Base-by-base conservation (phyloP, 2,797 vertebrate genomes). In the Enteromius fasciolatus region DNA sequence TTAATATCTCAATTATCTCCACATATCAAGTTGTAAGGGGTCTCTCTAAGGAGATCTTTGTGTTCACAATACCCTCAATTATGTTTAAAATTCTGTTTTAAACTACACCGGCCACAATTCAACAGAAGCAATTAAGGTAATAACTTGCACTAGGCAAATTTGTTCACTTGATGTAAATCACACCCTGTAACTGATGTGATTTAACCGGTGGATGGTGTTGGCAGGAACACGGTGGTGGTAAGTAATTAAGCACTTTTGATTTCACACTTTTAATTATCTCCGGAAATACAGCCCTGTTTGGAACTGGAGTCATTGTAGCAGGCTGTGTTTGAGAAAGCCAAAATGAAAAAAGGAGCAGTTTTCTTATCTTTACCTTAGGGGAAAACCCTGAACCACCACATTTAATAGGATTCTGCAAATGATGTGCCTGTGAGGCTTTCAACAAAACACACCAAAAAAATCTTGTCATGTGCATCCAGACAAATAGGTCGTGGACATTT, bases 51-150 rank as follows among this genome's bases (percentile, higher is more conserved):
- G 59, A 41, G 39, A 63, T 14, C 1, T 48, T 39, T 63, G 5
- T 73, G 79, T 81, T 63, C 78, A 33, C 17, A 72, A 36, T 33
- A 73, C 11, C 20, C 41, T 64, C 11, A 74, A 57, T 3, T 61
- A 61, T 25, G 11, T 41, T 67, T 39, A 17, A 74, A 66, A 48
- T 15, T 41, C 63, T 46, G 14, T 33, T 68, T 82, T 76, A 68
- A 75, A 82, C 63, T 68, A 76, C 80, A 82, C 61, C 39, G 36
- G 52, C 74, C n/a, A 77, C 28, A 39, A 50, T 70, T 59, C 66
- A 77, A 8, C 9, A 10, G 28, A 52, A 66, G 28, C 69, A 81
- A 81, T 81, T 36, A 64, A 61, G 41, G 10, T 63, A 77, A 63
- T 83, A 20, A 17, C 11, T 52, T 52, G 80, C 72, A 9, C 23